Evolutionary conservation across 2,797 vertebrate species (phyloP).

Genomic region (Carapus acus): DNA sequence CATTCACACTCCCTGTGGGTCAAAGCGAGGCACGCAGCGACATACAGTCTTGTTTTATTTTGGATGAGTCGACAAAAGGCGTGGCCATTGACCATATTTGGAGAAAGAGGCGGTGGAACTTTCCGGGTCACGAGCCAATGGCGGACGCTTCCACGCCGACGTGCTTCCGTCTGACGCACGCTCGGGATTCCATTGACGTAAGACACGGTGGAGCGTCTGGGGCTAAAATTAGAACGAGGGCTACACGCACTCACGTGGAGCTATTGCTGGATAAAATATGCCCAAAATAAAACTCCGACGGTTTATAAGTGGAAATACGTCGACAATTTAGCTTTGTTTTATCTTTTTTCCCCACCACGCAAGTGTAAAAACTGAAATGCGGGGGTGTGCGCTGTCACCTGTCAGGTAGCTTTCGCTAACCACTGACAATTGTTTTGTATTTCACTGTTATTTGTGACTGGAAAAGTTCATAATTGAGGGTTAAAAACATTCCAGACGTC

Average conservation of each 20-base stretch:
- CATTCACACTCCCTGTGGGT: conserved; percentile 30
- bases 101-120: conserved; percentile 65
- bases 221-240: conserved; percentile 82
- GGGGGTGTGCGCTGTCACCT: not conserved
- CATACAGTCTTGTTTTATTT: conserved; percentile 64
- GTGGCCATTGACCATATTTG: conserved; percentile 70
- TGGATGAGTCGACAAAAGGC: conserved; percentile 51
- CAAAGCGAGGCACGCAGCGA: conserved; percentile 30
- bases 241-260: conserved; percentile 55
- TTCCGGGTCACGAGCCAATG: conserved; percentile 76
- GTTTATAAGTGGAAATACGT: conserved; percentile 48
- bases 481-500: no score
- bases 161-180: conserved; percentile 84
- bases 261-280: conserved; percentile 61
- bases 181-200: conserved; percentile 97
- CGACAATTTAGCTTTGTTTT: no score
- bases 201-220: conserved; percentile 71
- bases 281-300: conserved; percentile 62
- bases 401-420: no score
- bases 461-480: no score
- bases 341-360: not conserved
- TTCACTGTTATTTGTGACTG: no score
- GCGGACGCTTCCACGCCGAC: conserved; percentile 39
- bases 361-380: no score
- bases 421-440: no score